Percentiles rank a stretch among this genome's conserved stretches.
Conservation (phyloP, 2,888 invertebrate species). For the Drosophila neonasuta region DNA sequence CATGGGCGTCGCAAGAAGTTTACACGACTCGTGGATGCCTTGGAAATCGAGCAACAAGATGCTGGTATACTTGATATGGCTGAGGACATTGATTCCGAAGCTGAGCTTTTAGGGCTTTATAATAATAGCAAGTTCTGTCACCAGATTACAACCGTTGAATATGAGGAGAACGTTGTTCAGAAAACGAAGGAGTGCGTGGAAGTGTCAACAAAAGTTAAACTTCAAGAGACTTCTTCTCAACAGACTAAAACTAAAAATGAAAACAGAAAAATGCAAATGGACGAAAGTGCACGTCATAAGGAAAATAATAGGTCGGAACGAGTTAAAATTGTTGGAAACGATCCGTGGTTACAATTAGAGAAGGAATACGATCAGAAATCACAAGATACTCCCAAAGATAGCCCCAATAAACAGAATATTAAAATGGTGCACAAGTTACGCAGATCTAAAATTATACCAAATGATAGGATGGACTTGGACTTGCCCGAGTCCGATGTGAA, state of each 20-base stretch:
- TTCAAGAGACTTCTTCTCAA: background rate
- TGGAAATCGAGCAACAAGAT: conserved; percentile 2
- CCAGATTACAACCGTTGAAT: background rate
- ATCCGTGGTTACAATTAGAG: conserved; percentile 17
- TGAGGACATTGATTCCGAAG: background rate
- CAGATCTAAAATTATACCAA: background rate
- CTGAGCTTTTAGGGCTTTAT: conserved; percentile 15
- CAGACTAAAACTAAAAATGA: background rate
- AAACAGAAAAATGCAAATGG: background rate
- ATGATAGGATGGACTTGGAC: background rate
- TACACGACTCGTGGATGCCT: conserved; percentile 20
- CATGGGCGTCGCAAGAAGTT: conserved; percentile 36
- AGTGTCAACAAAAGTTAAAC: background rate
- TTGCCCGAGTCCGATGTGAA: background rate
- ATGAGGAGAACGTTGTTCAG: background rate
- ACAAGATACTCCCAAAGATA: background rate
- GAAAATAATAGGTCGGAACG: background rate
- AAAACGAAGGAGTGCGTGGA: background rate
- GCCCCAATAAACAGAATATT: too few species aligned
- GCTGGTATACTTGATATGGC: conserved; percentile 1
- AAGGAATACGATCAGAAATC: background rate
- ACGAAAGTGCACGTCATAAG: background rate
- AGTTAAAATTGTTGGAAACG: background rate
- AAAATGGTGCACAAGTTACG: background rate
- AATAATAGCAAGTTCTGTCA: conserved; percentile 10